Conservation (phyloP, 1,140 invertebrate genomes). For the Magallana gigas region DNA sequence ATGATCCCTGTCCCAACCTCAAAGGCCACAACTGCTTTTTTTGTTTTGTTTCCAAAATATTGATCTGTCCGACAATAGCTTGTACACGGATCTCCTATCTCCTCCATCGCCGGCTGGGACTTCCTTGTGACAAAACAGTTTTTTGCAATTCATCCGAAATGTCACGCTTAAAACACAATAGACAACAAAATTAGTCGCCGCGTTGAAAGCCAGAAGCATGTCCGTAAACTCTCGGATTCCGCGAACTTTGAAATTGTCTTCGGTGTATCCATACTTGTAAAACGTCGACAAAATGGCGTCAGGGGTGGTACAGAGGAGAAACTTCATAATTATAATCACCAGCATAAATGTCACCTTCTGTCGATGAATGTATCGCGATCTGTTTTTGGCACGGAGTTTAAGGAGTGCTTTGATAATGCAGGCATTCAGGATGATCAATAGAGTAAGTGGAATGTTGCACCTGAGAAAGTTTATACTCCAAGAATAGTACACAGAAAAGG, state of each 20-base stretch:
- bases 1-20: background rate
- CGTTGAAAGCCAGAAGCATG: conserved; percentile 86
- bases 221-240: conserved; percentile 88
- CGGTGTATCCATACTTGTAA: conserved; percentile 77
- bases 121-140: conserved; percentile 63
- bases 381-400: conserved; percentile 64
- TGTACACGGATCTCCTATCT: background rate
- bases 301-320: conserved; percentile 87
- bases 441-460: conserved; percentile 82
- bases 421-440: conserved; percentile 80
- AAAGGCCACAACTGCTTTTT: conserved; percentile 12
- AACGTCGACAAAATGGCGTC: conserved; percentile 83
- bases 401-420: conserved; percentile 86
- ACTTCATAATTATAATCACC: conserved; percentile 87
- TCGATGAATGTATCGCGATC: conserved; percentile 58
- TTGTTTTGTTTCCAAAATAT: conserved; percentile 34
- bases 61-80: background rate
- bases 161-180: conserved; percentile 89
- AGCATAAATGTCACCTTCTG: conserved; percentile 86
- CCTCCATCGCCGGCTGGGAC: background rate
- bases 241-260: conserved; percentile 77
- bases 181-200: conserved; percentile 87
- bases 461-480: conserved; percentile 84
- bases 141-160: conserved; percentile 81
- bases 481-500: conserved; percentile 83